Conservation (phyloP, 64 coral and sea anemone species). For the Montipora foliosa region DNA sequence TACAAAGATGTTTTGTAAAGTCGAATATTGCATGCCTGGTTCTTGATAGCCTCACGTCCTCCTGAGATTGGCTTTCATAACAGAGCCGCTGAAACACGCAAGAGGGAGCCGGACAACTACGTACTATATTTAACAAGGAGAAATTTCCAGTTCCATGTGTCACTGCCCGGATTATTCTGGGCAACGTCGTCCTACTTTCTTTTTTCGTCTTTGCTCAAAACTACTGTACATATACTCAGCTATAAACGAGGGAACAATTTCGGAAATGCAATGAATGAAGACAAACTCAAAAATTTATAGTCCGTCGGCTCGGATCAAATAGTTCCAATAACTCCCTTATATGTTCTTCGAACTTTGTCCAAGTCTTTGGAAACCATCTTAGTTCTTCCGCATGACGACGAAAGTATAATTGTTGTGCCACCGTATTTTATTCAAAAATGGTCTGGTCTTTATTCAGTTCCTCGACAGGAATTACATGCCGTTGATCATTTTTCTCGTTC, state of each 20-base stretch:
- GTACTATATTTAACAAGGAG: conserved; percentile 33
- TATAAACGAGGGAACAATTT: background rate
- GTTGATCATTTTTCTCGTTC: conserved; percentile 15
- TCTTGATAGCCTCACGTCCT: conserved; percentile 4
- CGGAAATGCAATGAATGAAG: background rate
- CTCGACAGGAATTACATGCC: conserved; percentile 36
- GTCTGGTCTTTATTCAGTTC: conserved; percentile 2
- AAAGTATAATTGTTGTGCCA: conserved; percentile 10
- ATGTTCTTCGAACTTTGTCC: background rate
- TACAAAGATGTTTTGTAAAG: background rate
- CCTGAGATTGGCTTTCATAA: conserved; percentile 45
- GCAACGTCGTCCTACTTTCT: too few species aligned
- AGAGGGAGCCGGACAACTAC: background rate
- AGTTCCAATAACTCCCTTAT: too few species aligned
- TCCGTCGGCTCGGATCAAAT: too few species aligned
- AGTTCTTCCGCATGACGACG: too few species aligned
- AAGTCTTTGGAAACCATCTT: background rate
- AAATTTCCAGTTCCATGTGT: conserved; percentile 11
- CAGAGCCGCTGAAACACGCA: background rate
- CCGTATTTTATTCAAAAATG: conserved; percentile 33
- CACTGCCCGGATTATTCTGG: too few species aligned
- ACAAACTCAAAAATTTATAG: too few species aligned
- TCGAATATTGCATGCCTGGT: conserved; percentile 28
- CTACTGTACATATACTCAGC: background rate
- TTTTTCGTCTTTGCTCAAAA: background rate